Percentiles rank a stretch among this genome's conserved stretches.
phyloP scores from a whole-genome alignment of 2,113 vertebrate species.

The Anhinga rufa region DNA sequence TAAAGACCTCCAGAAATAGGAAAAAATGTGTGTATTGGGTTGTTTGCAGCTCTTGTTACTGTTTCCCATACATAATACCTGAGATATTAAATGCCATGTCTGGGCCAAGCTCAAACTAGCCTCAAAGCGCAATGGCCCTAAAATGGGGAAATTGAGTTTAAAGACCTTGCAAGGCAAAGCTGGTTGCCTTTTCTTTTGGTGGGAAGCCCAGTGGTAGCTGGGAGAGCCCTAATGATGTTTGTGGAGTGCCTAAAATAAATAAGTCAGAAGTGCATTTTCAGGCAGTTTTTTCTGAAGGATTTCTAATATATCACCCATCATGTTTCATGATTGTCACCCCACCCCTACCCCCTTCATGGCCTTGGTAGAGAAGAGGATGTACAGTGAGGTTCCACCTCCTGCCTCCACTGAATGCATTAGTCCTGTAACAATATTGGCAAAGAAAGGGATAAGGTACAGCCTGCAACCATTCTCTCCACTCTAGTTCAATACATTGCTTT shows the following conservation, averaged over 20 bases:
- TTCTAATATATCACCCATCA: background rate
- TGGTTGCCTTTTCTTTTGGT: background rate
- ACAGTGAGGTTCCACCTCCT: background rate
- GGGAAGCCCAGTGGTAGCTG: background rate
- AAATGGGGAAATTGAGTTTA: background rate
- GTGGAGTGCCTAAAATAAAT: background rate
- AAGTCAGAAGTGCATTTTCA: background rate
- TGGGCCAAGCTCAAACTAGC: background rate
- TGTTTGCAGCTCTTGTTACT: background rate
- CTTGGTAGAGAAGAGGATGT: background rate
- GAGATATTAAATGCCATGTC: background rate
- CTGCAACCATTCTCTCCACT: background rate
- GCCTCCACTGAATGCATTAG: fast-evolving
- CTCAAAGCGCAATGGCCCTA: background rate
- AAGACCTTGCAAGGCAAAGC: background rate
- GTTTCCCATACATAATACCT: background rate
- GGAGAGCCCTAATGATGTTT: background rate
- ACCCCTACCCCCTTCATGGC: background rate
- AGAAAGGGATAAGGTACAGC: background rate
- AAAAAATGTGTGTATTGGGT: background rate
- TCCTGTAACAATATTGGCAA: background rate
- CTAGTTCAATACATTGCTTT: background rate
- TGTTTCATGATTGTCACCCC: background rate
- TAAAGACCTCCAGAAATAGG: background rate
- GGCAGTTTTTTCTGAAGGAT: background rate